These are phyloP conservation scores for Zhengitettix transpicula DNA, from an alignment of 2,888 invertebrate species.

Conservation along the genomic window DNA sequence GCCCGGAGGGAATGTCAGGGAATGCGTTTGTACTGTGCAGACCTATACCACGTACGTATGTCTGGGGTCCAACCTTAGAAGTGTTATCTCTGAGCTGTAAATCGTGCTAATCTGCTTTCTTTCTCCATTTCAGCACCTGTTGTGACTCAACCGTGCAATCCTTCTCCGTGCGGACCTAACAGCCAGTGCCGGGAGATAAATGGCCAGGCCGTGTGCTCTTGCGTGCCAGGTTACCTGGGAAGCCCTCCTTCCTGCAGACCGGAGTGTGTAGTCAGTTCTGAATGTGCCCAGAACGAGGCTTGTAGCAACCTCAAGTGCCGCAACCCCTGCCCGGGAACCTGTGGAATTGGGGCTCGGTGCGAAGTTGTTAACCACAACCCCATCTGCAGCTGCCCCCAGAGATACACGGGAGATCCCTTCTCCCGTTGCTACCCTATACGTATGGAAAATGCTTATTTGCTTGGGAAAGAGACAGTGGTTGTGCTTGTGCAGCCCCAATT, in stretches of 20 bases:
- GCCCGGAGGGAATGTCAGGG: constrained; percentile 44
- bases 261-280: constrained; percentile 33
- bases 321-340: constrained; percentile 35
- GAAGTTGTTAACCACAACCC: constrained; percentile 60
- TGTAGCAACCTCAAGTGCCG: constrained; percentile 35
- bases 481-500: not conserved
- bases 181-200: constrained; percentile 31
- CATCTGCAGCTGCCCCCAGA: constrained; percentile 50
- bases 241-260: constrained; percentile 33
- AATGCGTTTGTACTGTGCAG: constrained; percentile 45
- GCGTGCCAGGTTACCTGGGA: constrained; percentile 30
- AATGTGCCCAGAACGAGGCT: constrained; percentile 32
- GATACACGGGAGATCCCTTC: constrained; percentile 61
- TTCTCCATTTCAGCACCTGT: constrained; percentile 23
- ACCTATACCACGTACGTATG: constrained; percentile 34
- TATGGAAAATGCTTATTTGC: not conserved
- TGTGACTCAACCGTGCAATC: constrained; percentile 44
- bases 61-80: no score
- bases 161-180: constrained; percentile 33
- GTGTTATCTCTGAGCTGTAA: no score
- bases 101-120: no score
- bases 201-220: constrained; percentile 31
- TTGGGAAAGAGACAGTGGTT: not conserved
- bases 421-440: constrained; percentile 37
- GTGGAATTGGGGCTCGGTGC: constrained; percentile 49